These are phyloP conservation scores for Oopsacas minuta DNA, from an alignment of 37 sponge, comb jelly and placozoan genomes.

Conservation along the genomic window DNA sequence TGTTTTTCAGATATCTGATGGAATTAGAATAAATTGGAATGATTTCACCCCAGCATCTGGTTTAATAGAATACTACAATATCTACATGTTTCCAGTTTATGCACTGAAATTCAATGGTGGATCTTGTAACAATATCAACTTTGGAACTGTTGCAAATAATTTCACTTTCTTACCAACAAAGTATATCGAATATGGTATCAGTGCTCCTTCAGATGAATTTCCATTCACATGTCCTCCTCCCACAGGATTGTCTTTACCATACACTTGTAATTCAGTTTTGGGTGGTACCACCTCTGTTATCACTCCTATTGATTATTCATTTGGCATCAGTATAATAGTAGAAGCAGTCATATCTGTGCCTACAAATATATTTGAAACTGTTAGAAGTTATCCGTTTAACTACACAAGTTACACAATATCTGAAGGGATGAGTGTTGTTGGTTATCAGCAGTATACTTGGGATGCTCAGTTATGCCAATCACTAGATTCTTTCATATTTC, in stretches of 20 bases:
- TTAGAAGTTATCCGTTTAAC: not conserved
- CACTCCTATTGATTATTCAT: not conserved
- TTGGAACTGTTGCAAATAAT: not conserved
- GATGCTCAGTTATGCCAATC: not conserved
- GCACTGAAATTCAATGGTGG: not conserved
- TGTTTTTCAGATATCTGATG: not conserved
- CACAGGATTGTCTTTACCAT: not conserved
- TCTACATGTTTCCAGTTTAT: not conserved
- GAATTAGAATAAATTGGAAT: not conserved
- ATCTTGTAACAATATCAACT: not conserved
- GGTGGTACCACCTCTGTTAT: not conserved
- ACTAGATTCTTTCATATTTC: not conserved
- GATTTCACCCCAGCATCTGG: not conserved
- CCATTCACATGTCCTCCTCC: not conserved
- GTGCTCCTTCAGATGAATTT: not conserved
- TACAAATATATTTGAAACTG: not conserved
- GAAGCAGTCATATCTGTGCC: not conserved
- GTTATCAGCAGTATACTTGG: slow-evolving; percentile 9
- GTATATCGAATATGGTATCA: not conserved
- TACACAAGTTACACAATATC: not conserved
- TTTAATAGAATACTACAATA: not conserved
- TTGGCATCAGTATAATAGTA: not conserved
- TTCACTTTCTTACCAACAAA: not conserved
- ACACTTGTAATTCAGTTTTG: not conserved
- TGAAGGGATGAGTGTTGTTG: not conserved